Conservation (phyloP, 2,113 vertebrate species). For the Eptesicus fuscus region DNA sequence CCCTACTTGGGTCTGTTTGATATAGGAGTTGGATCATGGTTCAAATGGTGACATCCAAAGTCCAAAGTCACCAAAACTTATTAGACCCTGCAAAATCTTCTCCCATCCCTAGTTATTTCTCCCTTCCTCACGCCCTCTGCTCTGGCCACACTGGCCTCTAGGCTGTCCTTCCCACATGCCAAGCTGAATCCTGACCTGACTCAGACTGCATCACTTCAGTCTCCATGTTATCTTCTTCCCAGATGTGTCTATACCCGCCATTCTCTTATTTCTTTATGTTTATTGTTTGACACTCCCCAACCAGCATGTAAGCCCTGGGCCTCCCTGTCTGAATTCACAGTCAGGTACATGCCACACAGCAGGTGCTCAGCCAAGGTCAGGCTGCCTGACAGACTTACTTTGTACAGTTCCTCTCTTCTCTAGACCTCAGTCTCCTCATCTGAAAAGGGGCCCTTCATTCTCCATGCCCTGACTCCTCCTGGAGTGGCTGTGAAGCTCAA, state of each 20-base stretch:
- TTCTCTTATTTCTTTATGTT: neutral
- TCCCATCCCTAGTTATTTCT: neutral
- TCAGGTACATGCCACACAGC: neutral
- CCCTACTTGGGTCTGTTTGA: neutral
- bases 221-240: neutral
- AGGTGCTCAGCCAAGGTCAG: neutral
- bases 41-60: neutral
- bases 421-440: neutral
- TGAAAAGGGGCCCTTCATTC: neutral
- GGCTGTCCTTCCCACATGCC: neutral
- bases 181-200: neutral
- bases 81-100: neutral
- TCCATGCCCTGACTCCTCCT: neutral
- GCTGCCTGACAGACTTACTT: neutral
- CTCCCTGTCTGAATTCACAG: neutral
- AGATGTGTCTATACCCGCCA: neutral
- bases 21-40: neutral
- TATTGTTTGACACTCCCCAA: neutral
- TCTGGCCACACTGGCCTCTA: neutral
- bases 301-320: neutral
- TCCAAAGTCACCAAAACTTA: neutral
- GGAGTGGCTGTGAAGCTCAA: neutral
- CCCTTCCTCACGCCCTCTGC: neutral
- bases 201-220: neutral
- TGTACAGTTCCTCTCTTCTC: neutral